These are phyloP conservation scores for Triplophysa siluroides DNA, from an alignment of 2,113 vertebrate species.

Conservation along the genomic window DNA sequence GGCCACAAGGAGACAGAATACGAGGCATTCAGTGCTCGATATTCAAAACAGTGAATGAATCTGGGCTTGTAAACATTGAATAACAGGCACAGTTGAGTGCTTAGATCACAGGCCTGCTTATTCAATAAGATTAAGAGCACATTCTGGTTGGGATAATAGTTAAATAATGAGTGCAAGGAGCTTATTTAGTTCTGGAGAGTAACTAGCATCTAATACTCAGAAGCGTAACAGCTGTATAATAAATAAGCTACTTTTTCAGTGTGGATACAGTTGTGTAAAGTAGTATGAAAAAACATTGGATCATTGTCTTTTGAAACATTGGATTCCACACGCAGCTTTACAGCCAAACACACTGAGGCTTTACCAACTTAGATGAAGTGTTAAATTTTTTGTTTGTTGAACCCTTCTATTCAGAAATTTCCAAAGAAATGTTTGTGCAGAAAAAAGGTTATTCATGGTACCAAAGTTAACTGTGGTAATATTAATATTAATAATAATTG, in stretches of 20 bases:
- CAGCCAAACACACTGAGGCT: too few species aligned
- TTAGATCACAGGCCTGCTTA: not conserved
- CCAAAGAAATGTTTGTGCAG: too few species aligned
- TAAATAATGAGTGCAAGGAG: not conserved
- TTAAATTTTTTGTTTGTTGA: too few species aligned
- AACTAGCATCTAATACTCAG: not conserved
- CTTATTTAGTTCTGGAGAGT: not conserved
- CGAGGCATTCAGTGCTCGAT: not conserved
- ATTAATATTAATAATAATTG: too few species aligned
- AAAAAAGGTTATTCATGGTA: too few species aligned
- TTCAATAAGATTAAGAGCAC: not conserved
- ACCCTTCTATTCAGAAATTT: too few species aligned
- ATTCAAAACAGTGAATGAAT: conserved; percentile 22
- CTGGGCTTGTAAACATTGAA: conserved; percentile 5
- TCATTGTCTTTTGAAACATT: too few species aligned
- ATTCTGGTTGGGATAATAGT: not conserved
- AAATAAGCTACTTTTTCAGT: not conserved
- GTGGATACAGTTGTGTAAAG: not conserved
- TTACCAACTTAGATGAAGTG: too few species aligned
- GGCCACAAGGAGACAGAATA: conserved; percentile 10
- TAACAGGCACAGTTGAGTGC: not conserved
- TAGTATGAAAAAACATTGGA: not conserved
- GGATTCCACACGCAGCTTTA: too few species aligned
- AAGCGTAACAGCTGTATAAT: not conserved
- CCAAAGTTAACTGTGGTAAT: too few species aligned